Evolutionary conservation across 2,113 vertebrate genomes (phyloP), one percentile per base, ranked within the genome.

Genomic region (Cyanoderma ruficeps): DNA sequence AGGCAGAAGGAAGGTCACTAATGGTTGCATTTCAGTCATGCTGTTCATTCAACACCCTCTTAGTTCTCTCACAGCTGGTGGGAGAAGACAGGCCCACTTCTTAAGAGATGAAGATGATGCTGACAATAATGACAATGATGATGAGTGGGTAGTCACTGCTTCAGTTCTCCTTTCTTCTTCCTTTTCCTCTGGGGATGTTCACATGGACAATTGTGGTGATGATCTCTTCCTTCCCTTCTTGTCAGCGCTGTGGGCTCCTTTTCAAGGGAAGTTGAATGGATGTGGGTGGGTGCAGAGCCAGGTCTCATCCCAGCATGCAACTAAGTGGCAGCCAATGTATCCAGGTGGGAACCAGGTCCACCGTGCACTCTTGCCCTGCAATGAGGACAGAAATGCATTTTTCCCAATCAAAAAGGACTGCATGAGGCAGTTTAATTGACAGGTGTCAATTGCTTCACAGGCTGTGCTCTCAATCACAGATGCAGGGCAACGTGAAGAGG

Each of bases 291-390:
- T 50, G 25, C 35, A 59, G 20, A 64, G 41, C 18, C 33, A 37
- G 49, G 5, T 27, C 49, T 65, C 25, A 65, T 12, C 35, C 25
- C 72, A 80, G 3, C 7, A 2, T 1, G 33, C 37, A 56, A 8
- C 15, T 24, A 31, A 80, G 31, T 41, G 15, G 49, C 10, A 87
- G 63, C 33, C 30, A 46, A 25, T 2, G 16, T 8, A 11, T 7
- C 25, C 15, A 64, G 57, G 19, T 33, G 68, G 50, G 30, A 74
- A 22, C 9, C 35, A 30, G 15, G 44, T 24, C 44, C 53, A 23
- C 49, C 0, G 0, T 5, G 8, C 0, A 0, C 50, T 76, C 55
- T 17, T n/a, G 64, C 27, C 64, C 46, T 39, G 74, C 21, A 3
- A 55, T 35, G 37, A 46, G 39, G 30, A 23, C 12, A 24, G 41